A percentile compares a stretch with the other conserved stretches of the same genome.
These are phyloP conservation scores for Phalanger gymnotis DNA, from an alignment of 2,797 vertebrate species.

Conservation along the genomic window DNA sequence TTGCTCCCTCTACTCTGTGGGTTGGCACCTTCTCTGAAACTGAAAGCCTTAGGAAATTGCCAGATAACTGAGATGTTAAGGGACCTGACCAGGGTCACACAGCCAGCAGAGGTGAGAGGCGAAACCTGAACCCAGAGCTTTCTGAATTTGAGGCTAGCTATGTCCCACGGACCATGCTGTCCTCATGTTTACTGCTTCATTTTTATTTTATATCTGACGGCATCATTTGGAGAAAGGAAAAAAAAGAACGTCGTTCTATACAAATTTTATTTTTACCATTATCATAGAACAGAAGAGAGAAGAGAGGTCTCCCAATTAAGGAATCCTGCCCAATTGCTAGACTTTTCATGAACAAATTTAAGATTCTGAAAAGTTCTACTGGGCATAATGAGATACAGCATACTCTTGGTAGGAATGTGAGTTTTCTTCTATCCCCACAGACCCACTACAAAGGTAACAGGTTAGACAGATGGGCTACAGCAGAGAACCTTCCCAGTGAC, in stretches of 20 bases:
- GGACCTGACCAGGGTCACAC: neutral
- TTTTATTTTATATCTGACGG: conserved; percentile 19
- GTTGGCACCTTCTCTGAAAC: neutral
- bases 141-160: neutral
- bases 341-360: neutral
- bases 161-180: neutral
- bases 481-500: neutral
- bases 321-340: conserved; percentile 6
- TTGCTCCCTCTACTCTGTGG: neutral
- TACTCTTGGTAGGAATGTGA: neutral
- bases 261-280: conserved; percentile 4
- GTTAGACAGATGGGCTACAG: neutral
- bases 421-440: neutral
- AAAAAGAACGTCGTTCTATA: conserved; percentile 18
- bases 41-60: neutral
- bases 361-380: neutral
- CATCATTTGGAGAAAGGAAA: conserved; percentile 27
- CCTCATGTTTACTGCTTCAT: neutral
- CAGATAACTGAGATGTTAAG: neutral
- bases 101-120: neutral
- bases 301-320: conserved; percentile 14
- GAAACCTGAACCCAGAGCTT: neutral
- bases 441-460: neutral
- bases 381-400: neutral
- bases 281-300: neutral